A percentile compares a stretch with the other conserved stretches of the same genome.
Conservation (phyloP, 2,113 vertebrate genomes). For the Sylvia atricapilla region DNA sequence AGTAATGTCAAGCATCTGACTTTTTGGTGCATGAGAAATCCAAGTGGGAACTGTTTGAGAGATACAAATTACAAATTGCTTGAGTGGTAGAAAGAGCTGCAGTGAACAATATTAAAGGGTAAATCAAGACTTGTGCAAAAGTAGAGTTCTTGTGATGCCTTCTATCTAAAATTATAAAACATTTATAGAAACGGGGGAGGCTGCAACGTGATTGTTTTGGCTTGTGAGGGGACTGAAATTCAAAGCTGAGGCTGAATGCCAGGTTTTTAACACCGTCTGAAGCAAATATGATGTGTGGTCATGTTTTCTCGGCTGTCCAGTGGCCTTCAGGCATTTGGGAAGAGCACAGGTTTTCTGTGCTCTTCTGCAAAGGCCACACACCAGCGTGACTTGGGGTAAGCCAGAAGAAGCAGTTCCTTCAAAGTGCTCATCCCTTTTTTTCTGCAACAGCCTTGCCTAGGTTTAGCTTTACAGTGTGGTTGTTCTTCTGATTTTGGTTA, state of each 20-base stretch:
- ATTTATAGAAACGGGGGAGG: background rate
- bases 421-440: background rate
- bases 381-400: background rate
- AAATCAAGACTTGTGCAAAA: background rate
- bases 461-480: constrained; percentile 24
- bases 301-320: background rate
- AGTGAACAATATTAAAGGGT: constrained; percentile 17
- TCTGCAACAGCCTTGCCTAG: background rate
- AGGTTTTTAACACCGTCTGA: background rate
- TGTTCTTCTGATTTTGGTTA: constrained; percentile 56
- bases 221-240: background rate
- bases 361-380: background rate
- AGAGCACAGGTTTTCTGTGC: background rate
- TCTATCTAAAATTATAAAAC: background rate
- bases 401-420: background rate
- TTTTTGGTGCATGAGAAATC: constrained; percentile 61
- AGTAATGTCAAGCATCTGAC: constrained; percentile 65
- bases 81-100: background rate
- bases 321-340: background rate
- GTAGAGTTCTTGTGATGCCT: background rate
- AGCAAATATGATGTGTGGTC: background rate
- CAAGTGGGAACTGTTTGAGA: constrained; percentile 59
- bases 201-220: background rate
- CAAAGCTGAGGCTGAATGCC: background rate
- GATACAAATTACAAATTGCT: constrained; percentile 54